A percentile compares a stretch with the other conserved stretches of the same genome.
These are phyloP conservation scores for Egretta garzetta DNA, from an alignment of 2,113 vertebrate genomes.

Conservation along the genomic window DNA sequence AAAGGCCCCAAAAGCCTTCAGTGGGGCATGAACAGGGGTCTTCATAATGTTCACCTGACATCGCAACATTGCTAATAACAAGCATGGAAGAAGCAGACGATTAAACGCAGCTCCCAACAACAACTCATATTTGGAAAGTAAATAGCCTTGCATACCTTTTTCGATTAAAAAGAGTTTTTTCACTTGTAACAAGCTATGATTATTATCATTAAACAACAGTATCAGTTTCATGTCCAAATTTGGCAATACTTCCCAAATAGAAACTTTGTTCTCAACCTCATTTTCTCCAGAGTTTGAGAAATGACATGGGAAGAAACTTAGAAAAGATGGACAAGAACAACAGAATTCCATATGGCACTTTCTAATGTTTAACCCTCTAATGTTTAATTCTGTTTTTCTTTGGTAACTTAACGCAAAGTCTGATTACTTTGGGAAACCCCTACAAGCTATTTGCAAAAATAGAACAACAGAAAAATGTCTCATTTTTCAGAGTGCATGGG, in stretches of 20 bases:
- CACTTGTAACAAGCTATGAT: neutral
- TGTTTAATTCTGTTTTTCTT: neutral
- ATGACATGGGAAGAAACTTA: neutral
- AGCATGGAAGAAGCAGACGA: neutral
- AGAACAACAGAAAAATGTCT: neutral
- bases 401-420: neutral
- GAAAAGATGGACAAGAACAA: neutral
- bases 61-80: accelerated
- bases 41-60: neutral
- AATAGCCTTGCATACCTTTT: neutral
- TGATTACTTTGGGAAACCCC: neutral
- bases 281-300: neutral
- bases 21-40: neutral
- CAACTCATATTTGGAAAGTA: neutral
- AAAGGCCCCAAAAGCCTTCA: neutral
- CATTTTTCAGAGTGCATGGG: neutral
- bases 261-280: neutral
- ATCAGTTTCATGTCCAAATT: neutral
- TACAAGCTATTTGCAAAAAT: neutral
- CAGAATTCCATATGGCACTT: too few relatives aligned
- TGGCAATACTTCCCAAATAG: neutral
- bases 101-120: neutral
- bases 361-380: neutral
- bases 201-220: neutral
- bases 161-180: neutral